These are phyloP conservation scores for Brachypterus glaber DNA, from an alignment of 2,888 invertebrate species.

Conservation along the genomic window DNA sequence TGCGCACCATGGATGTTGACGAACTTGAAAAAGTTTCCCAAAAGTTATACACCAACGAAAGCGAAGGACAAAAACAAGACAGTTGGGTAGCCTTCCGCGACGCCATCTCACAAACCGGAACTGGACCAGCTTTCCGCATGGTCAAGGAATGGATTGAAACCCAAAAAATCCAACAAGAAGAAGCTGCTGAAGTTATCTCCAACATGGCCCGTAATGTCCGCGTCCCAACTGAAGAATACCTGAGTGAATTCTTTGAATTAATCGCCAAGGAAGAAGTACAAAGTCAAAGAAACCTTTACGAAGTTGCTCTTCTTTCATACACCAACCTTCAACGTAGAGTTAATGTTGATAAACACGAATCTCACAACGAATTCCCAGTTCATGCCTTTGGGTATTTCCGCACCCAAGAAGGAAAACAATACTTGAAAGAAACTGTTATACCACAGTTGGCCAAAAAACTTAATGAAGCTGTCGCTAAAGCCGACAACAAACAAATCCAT, in stretches of 20 bases:
- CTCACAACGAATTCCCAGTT: constrained; percentile 52
- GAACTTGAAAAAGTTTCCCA: constrained; percentile 49
- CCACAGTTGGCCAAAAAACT: constrained; percentile 50
- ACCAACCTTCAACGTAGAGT: constrained; percentile 51
- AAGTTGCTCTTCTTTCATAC: constrained; percentile 50
- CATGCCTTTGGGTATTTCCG: constrained; percentile 54
- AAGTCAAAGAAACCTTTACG: constrained; percentile 45
- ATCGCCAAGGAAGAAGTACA: constrained; percentile 46
- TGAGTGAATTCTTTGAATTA: constrained; percentile 50
- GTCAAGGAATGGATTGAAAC: constrained; percentile 52
- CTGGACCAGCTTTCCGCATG: constrained; percentile 55
- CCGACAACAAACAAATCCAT: constrained; percentile 47
- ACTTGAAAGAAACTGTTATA: constrained; percentile 49
- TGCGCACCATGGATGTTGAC: constrained; percentile 52
- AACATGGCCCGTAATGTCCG: constrained; percentile 46
- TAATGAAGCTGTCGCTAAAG: constrained; percentile 45
- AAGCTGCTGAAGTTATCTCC: constrained; percentile 52
- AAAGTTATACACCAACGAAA: constrained; percentile 41
- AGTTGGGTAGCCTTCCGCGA: constrained; percentile 59
- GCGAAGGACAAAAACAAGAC: constrained; percentile 33
- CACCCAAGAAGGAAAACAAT: constrained; percentile 41
- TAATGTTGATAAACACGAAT: constrained; percentile 48
- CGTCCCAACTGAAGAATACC: constrained; percentile 54
- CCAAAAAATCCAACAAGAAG: constrained; percentile 42
- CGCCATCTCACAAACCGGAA: constrained; percentile 56